Evolutionary conservation across 2,113 vertebrate genomes (phyloP).

Genomic region (Paracanthobrama guichenoti): DNA sequence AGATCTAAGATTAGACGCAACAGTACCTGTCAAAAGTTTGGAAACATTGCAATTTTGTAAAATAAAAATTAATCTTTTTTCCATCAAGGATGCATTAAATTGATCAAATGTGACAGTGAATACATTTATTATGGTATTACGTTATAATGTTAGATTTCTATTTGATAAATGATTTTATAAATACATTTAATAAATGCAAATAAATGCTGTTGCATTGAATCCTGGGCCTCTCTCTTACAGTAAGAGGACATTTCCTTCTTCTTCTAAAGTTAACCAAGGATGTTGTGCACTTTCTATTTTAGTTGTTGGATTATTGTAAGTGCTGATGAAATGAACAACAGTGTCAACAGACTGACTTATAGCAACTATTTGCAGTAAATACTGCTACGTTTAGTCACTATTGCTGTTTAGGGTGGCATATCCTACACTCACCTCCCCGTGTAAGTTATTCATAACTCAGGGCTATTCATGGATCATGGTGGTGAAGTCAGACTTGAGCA

Average conservation of each 20-base stretch:
- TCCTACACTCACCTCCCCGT: neutral
- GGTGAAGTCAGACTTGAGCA: slow-evolving; percentile 17
- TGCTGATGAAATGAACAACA: neutral
- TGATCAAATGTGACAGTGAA: neutral
- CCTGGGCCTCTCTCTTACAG: neutral
- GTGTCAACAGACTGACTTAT: neutral
- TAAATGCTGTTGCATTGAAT: neutral
- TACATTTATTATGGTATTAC: neutral
- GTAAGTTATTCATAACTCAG: neutral
- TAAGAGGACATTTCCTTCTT: neutral
- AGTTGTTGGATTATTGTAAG: neutral
- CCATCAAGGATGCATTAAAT: no score
- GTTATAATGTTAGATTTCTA: neutral
- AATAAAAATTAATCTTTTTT: no score
- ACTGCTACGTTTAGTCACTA: neutral
- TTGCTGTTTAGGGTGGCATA: neutral
- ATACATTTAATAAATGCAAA: no score
- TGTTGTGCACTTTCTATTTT: neutral
- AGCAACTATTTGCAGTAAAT: slow-evolving; percentile 16
- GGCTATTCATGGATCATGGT: neutral
- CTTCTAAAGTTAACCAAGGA: neutral
- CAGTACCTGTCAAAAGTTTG: no score
- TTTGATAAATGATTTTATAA: neutral
- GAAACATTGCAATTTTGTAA: no score
- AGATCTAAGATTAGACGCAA: no score